A percentile compares a stretch with the other conserved stretches of the same genome.
phyloP scores from a whole-genome alignment of 2,797 vertebrate genomes.

The Cryptoblepharus egeriae region DNA sequence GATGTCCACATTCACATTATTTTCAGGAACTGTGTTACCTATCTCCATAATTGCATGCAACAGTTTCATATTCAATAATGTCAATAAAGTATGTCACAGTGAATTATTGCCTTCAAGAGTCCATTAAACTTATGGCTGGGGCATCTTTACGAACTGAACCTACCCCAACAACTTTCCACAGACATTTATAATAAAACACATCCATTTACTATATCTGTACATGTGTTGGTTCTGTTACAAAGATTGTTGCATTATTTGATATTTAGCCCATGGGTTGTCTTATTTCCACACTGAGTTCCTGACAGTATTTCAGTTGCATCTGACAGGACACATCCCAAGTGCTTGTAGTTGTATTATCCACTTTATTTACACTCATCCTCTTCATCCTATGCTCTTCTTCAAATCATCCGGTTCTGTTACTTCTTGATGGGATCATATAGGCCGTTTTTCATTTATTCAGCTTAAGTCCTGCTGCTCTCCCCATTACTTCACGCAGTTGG shows the following conservation, averaged over 20 bases:
- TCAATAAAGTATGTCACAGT: too few relatives aligned
- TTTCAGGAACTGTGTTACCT: background rate
- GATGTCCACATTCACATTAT: background rate
- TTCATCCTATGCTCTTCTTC: conserved; percentile 20
- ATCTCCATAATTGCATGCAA: background rate
- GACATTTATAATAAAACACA: background rate
- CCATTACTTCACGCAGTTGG: conserved; percentile 15
- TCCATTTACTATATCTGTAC: background rate
- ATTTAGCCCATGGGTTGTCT: conserved; percentile 13
- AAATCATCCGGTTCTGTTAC: conserved; percentile 37
- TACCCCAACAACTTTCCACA: background rate
- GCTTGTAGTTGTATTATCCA: conserved; percentile 31
- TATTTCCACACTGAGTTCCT: conserved; percentile 30
- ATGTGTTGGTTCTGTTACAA: background rate
- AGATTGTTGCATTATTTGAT: conserved; percentile 2
- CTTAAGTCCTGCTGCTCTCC: conserved; percentile 21
- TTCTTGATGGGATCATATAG: conserved; percentile 39
- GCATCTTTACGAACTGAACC: background rate
- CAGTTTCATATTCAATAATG: background rate
- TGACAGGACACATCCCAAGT: conserved; percentile 36
- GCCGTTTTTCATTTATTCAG: conserved; percentile 43
- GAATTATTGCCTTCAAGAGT: too few relatives aligned
- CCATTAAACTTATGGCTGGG: background rate
- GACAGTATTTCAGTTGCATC: conserved; percentile 28
- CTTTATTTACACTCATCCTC: conserved; percentile 30